A percentile compares a stretch with the other conserved stretches of the same genome.
Evolutionary conservation across 2,113 vertebrate species (phyloP).

Genomic region (Myocastor coypus): DNA sequence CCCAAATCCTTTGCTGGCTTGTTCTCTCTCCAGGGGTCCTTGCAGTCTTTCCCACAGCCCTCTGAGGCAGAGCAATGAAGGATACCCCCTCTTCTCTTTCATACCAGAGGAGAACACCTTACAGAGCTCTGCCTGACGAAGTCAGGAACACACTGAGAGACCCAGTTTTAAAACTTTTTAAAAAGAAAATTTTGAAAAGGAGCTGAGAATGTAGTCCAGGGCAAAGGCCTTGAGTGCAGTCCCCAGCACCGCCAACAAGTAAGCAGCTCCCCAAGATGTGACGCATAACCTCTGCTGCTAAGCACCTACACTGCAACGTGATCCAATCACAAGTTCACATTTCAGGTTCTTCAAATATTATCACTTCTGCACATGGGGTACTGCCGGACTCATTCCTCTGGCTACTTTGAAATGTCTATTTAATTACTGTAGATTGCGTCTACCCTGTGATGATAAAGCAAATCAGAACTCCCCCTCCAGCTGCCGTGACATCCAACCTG

Average conservation of each 20-base stretch:
- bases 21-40: no score
- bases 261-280: neutral
- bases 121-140: neutral
- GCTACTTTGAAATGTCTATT: neutral
- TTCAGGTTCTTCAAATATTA: neutral
- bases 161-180: neutral
- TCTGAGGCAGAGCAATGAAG: no score
- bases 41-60: no score
- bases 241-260: neutral
- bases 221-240: neutral
- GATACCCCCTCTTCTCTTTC: no score
- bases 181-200: neutral
- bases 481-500: neutral
- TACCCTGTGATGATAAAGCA: neutral
- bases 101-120: no score
- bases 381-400: neutral
- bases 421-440: fast-evolving
- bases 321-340: neutral
- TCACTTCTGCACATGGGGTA: neutral
- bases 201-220: neutral
- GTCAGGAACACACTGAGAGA: neutral
- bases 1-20: no score
- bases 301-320: no score
- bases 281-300: no score
- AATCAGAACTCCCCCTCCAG: neutral